phyloP scores from a whole-genome alignment of 2,888 invertebrate genomes.

The Limenitis camilla region DNA sequence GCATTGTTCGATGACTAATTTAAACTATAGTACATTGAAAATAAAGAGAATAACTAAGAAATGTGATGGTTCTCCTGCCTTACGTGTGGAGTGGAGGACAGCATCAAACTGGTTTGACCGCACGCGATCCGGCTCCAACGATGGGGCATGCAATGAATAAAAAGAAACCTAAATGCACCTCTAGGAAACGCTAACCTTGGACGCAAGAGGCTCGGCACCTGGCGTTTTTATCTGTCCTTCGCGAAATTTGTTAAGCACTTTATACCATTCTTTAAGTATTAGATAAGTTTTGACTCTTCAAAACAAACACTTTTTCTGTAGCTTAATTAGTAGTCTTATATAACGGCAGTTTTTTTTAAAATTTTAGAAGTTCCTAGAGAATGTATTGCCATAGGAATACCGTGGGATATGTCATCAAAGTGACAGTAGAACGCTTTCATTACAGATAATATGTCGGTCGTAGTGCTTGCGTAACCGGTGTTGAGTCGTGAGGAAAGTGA shows the following conservation, averaged over 20 bases:
- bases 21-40: neutral
- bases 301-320: neutral
- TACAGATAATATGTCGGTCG: conserved; percentile 59
- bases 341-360: neutral
- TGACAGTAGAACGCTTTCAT: conserved; percentile 35
- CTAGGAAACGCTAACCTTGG: conserved; percentile 73
- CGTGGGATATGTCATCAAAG: conserved; percentile 25
- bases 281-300: neutral
- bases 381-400: conserved; percentile 1
- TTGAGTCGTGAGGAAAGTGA: conserved; percentile 70
- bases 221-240: conserved; percentile 71
- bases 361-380: neutral
- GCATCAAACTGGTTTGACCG: conserved; percentile 66
- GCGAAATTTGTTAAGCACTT: conserved; percentile 63
- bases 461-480: conserved; percentile 69
- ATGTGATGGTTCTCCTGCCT: conserved; percentile 49
- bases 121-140: conserved; percentile 64
- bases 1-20: neutral
- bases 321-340: neutral
- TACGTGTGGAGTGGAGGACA: conserved; percentile 56
- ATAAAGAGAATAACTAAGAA: conserved; percentile 40
- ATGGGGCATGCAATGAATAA: conserved; percentile 70
- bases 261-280: conserved; percentile 39
- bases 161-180: conserved; percentile 72
- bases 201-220: conserved; percentile 69